Base-by-base conservation (phyloP, 1,140 invertebrate species). In the Dinoponera quadriceps region DNA sequence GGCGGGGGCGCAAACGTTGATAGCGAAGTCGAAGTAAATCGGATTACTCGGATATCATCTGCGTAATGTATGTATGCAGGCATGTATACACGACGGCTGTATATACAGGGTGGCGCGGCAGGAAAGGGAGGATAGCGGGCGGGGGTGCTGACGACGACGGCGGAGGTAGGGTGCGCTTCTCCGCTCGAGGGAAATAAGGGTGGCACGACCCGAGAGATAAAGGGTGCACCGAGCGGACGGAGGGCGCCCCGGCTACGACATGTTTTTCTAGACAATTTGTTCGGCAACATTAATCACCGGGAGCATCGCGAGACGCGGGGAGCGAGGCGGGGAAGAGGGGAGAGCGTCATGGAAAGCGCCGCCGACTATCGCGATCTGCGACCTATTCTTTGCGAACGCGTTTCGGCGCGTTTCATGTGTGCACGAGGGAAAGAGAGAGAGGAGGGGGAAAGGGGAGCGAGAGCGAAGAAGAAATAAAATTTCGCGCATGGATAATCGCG, bases 221-320 rank as follows among this genome's bases (percentile, higher is more conserved):
- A 94, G 94, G 94, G 94, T 94, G 91, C 92, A 93, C 66, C 78
- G 85, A 88, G 88, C 86, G 80, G 88, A 88, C 85, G 88, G 86
- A 88, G 90, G 83, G 87, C 82, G 83, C 74, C 80, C 71, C 75
- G 86, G 82, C 80, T 92, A 93, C 92, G 93, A 94, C 94, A 94
- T 94, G 94, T 95, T 95, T 95, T 95, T 95, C 94, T 94, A 94
- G 94, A 94, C 94, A 95, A 95, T 95, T 95, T 95, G 94, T 94
- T 95, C 93, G 92, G 93, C 92, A 94, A 94, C 94, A 95, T 95
- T 95, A 95, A 95, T 95, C 94, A 95, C 92, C 90, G 87, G 87
- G 85, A 87, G 87, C 90, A 78, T 75, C 72, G 85, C 85, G 84
- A 88, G 88, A 86, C 89, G 86, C 87, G 86, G 59, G 49, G 63